Evolutionary conservation across 1,140 invertebrate genomes (phyloP), one percentile per base, ranked within the genome.

Genomic region (Platyscapa corneri): DNA sequence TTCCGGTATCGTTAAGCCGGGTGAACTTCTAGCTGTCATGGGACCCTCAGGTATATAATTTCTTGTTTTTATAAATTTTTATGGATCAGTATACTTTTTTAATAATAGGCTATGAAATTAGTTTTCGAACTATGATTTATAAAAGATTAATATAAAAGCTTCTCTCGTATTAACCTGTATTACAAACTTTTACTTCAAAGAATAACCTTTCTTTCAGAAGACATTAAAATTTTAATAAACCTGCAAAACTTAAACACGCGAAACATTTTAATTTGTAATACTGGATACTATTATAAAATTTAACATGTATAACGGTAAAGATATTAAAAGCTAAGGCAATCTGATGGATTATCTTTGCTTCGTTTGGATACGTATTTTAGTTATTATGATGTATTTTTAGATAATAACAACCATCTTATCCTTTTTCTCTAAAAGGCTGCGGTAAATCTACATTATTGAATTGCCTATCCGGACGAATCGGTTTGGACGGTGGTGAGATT

Each of bases 381-480:
- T 3, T 53, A 7, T 53, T 3, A 16, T 53, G 18, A 53, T 14
- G 18, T n/a, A n/a, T n/a, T n/a, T n/a, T n/a, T n/a, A n/a, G n/a
- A n/a, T 53, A 53, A 53, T 53, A 20, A 53, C 18, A 53, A 53
- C 49, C 12, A 53, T 46, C 42, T 46, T 12, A 5, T 12, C 12
- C 42, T 46, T 46, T 5, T 7, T 78, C 10, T 37, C 49, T 23
- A 37, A 78, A 79, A 96, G 95, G 95, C 76, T 95, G 95, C 86
- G 97, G 97, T 60, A 98, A 98, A 93, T 97, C 97, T 1, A 97
- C 97, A 42, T 93, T 98, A 34, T 90, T 98, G 37, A 97, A 97
- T 90, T 95, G 94, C 88, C 94, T 97, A 84, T 96, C 95, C 83
- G 97, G 96, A 3, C 94, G 96, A 70, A 92, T 96, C 34, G 95